Evolutionary conservation across 2,888 invertebrate species (phyloP), one percentile per base, ranked within the genome.

Genomic region (Heteromurus nitidus): DNA sequence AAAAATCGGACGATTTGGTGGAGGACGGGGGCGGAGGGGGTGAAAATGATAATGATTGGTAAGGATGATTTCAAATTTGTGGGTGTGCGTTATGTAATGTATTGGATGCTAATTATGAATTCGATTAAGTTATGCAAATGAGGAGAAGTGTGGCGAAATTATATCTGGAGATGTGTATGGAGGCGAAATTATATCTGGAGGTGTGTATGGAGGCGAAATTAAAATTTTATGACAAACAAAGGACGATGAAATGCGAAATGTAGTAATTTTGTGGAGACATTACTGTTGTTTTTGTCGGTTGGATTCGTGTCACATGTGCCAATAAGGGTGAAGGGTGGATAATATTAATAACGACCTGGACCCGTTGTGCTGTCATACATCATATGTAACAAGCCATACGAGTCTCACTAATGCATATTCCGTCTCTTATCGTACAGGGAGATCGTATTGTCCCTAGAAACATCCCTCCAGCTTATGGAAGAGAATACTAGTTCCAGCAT

Each of bases 381-480:
- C n/a, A n/a, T n/a, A n/a, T n/a, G n/a, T n/a, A n/a, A n/a, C 36
- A 58, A 22, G 26, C 20, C 22, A 58, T 58, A n/a, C 3, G 22
- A 7, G 13, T 16, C 5, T 18, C n/a, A 26, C n/a, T 62, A 16
- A n/a, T 31, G n/a, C 30, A 26, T 65, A 5, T 20, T 65, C 42
- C 18, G 36, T 16, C 9, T 68, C n/a, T 53, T 20, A 3, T 30
- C 0, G 64, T 65, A 1, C 31, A 85, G 85, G 85, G 85, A 85
- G 44, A 68, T 85, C 53, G 81, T 82, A 13, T 58, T 85, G 28
- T 83, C 85, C 44, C 73, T 85, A 18, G 85, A 85, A 77, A 83
- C 85, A 55, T 76, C 83, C 7, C 60, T 85, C 1, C 79, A 84
- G 30, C 9, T 80, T n/a, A 58, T 80, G 68, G 80, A 82, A 68